phyloP scores from a whole-genome alignment of 1,140 invertebrate genomes.

The Epicauta chinensis region DNA sequence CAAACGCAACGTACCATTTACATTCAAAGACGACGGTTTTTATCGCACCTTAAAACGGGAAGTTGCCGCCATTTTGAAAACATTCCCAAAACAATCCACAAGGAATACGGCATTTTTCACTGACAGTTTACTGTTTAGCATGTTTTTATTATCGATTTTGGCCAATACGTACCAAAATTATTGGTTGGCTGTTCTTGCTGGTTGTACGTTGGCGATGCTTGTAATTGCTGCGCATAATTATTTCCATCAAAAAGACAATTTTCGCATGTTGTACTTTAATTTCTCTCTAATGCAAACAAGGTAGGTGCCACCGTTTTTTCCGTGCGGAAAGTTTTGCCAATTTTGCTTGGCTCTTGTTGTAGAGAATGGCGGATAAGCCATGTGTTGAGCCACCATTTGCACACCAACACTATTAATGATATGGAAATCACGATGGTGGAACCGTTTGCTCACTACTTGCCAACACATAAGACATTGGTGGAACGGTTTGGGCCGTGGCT shows the following conservation, averaged over 20 bases:
- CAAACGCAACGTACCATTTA: conserved; percentile 54
- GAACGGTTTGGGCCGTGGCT: conserved; percentile 45
- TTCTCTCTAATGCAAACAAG: conserved; percentile 57
- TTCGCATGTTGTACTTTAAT: conserved; percentile 76
- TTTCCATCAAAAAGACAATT: conserved; percentile 71
- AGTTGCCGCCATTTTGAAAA: conserved; percentile 40
- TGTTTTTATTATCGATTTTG: conserved; percentile 47
- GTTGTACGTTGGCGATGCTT: conserved; percentile 50
- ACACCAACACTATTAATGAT: conserved; percentile 72
- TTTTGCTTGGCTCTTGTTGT: conserved; percentile 29
- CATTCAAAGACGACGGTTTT: conserved; percentile 60
- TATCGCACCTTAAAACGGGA: conserved; percentile 56
- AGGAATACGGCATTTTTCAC: conserved; percentile 46
- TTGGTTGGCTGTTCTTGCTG: conserved; percentile 43
- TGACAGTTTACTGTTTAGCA: conserved; percentile 47
- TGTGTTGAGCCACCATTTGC: conserved; percentile 71
- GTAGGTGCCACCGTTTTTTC: conserved; percentile 36
- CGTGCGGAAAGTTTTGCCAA: too few relatives aligned
- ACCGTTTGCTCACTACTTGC: conserved; percentile 60
- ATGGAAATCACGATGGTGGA: conserved; percentile 64
- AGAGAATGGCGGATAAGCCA: conserved; percentile 73
- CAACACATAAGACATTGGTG: conserved; percentile 45
- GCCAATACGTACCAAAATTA: conserved; percentile 45
- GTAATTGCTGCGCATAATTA: conserved; percentile 68
- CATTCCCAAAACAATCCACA: conserved; percentile 33